Base-by-base conservation (phyloP, 2,888 invertebrate genomes). In the Plagiodera versicolora region DNA sequence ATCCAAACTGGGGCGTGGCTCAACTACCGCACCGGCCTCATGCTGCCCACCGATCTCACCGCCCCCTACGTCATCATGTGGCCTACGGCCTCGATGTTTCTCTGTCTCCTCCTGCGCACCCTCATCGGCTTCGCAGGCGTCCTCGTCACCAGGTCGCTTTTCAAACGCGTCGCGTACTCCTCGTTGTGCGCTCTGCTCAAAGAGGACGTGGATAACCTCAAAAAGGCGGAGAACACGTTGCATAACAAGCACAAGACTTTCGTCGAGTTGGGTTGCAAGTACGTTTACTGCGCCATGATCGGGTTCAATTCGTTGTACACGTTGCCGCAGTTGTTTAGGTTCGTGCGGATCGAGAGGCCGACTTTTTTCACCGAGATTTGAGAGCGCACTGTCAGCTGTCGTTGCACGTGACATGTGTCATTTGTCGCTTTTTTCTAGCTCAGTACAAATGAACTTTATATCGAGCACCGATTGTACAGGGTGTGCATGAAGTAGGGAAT, bases 251-350 rank as follows among this genome's bases (percentile, higher is more conserved):
- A 89, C 71, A 90, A 91, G 76, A 86, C 89, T 52, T 83, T 89
- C 28, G 89, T 94, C 0, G 95, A 95, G 75, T 84, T 94, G 67
- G 86, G 90, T 61, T 90, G 90, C 75, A 94, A 93, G 76, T 95
- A 91, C 80, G 82, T 94, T 61, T 89, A 90, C 20, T 95, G 91
- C 77, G 87, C 87, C 4, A 83, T 89, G 74, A 88, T 95, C 47
- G 93, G 95, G 0, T 85, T 94, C 69, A 90, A 89, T 77, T 89
- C 89, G 1, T 84, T 89, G 0, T 92, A 89, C 77, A 79, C 90
- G 49, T 84, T 92, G 67, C 95, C 95, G 0, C 86, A 87, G 69
- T 83, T 92, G 28, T 95, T 95, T 79, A 82, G 87, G 50, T 79
- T 88, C 70, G 78, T 95, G 49, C 85, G 85, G 64, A 92, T 95